Base-by-base conservation (phyloP, 2,113 vertebrate species). In the Gymnobelideus leadbeateri region DNA sequence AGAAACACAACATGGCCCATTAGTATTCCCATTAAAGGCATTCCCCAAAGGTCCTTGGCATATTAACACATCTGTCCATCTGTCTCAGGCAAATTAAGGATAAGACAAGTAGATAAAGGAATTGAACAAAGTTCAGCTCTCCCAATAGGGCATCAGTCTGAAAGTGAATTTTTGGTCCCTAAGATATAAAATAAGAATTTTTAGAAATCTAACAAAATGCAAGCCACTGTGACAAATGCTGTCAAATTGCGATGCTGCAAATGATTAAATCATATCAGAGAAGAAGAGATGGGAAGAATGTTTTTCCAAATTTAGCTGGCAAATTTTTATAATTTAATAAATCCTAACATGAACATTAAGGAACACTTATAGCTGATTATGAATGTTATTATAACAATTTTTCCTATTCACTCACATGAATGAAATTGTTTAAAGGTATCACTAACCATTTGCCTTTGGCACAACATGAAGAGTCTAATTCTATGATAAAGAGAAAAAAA, bases 391-490 rank as follows among this genome's bases (percentile, higher is more conserved):
- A 50, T 90, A 50, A 89, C 25, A 89, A 24, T 28, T 89, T 54
- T 46, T 49, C 51, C 4, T 8, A 11, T 50, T 94, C 14, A 0
- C 1, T 25, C 28, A 19, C 51, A 31, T 77, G 92, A 91, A 55
- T 92, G 57, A 26, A 9, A 12, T 1, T 54, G 89, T 26, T 91
- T 57, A 94, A 91, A 92, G 25, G 84, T 14, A 24, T 10, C 19
- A n/a, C 89, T 91, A 24, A 90, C 51, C 91, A 89, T 95, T 68
- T 89, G 47, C 77, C 43, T 94, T 93, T 90, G 12, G 46, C 24
- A 37, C 52, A 91, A 52, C 49, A 37, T 94, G 52, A 2, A 0
- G 28, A 92, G 12, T 53, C 51, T 95, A 97, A 96, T 92, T 95
- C 57, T 52, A 90, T 92, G 23, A 91, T 93, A 54, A 28, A 93